Base-by-base conservation (phyloP, 2,888 invertebrate species). In the Eupithecia centaureata region DNA sequence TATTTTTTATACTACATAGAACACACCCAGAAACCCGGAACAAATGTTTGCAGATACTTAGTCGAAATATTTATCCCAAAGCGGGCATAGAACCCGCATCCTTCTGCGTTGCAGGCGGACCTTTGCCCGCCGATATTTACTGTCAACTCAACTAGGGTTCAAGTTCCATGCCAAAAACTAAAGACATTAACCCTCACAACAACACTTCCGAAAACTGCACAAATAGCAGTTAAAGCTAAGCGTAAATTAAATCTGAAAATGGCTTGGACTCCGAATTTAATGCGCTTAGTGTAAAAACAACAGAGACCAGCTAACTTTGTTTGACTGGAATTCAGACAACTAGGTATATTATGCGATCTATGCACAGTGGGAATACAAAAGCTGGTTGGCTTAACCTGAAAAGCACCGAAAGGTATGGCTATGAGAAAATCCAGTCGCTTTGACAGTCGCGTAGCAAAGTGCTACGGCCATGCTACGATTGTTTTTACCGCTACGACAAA, bases 171-270 rank as follows among this genome's bases (percentile, higher is more conserved):
- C 27, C 27, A 2, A 28, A n/a, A 27, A 28, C 27, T 25, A 52
- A 27, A 54, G n/a, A 28, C 28, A 54, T 54, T 28, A n/a, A 8
- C 5, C 28, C 25, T 1, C 12, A 22, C 13, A 51, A 51, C 51
- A 56, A 32, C 32, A 57, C 25, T 22, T 33, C 30, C 10, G 12
- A 32, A 30, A 57, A 33, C 30, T 33, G 32, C 32, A 32, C 57
- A 57, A 57, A 57, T 52, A 52, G 52, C 51, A 56, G 42, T 42
- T 18, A 47, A 56, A 56, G 27, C 35, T 64, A 10, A 64, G 30
- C 51, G 27, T 74, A 63, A 70, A 73, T 74, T 76, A 65, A 70
- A 72, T 74, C 72, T 70, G 61, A 42, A 61, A 58, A 32, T 60
- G 22, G 52, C 61, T 61, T 59, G 47, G 10, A 68, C 27, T 51